Base-by-base conservation (phyloP, 2,797 vertebrate species). In the Phataginus tetradactyla region DNA sequence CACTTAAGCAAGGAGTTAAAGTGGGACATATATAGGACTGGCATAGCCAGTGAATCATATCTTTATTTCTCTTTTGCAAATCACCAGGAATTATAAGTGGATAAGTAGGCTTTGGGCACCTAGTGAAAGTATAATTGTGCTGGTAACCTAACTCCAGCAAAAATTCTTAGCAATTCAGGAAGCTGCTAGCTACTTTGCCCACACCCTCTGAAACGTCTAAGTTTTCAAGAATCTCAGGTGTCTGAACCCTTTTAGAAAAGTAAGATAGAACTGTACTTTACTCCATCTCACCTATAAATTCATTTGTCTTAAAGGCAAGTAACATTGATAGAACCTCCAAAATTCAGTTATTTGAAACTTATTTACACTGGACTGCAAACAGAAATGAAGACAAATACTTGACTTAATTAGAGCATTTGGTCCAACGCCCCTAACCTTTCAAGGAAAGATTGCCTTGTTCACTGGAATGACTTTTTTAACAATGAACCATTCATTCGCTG, bases 401-500 rank as follows among this genome's bases (percentile, higher is more conserved):
- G 90, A 80, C 92, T 97, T 97, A 95, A 97, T 97, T 98, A 90
- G 81, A 96, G 90, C 7, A 6, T 97, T 96, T 95, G 81, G 53
- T 59, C 97, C 95, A 98, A 86, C 74, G 74, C 92, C 94, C 97
- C 94, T 97, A 97, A 97, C 90, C 71, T 95, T 96, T 93, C 95
- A 93, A 96, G 96, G 15, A 97, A 96, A 97, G 71, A 27, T 90
- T 80, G 95, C 91, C 91, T 96, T 94, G 85, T 97, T 92, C 79
- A 42, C 80, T 0, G 0, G 94, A 98, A 98, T 96, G 27, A 91
- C 72, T 97, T 88, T 95, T 90, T 63, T 49, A 97, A 98, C 94
- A 97, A 96, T 91, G 96, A 97, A 57, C 96, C 66, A 96, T 98
- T 98, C 96, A 98, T 97, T 98, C 95, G 21, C 84, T 91, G 93